These are phyloP conservation scores for Paracanthobrama guichenoti DNA, from an alignment of 2,113 vertebrate species.

Conservation along the genomic window DNA sequence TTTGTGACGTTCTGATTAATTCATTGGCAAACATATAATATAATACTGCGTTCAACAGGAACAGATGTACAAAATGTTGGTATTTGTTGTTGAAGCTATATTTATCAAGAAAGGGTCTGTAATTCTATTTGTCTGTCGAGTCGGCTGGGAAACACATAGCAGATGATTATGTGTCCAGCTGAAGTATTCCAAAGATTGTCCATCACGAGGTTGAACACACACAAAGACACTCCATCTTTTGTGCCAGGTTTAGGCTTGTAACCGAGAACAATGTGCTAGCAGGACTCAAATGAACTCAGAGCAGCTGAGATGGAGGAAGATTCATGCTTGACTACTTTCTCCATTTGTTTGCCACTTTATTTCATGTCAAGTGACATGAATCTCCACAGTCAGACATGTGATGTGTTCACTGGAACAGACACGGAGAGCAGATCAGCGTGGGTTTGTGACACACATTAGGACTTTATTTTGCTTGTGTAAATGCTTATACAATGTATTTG, in stretches of 20 bases:
- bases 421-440: slow-evolving; percentile 8
- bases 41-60: not conserved
- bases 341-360: slow-evolving; percentile 25
- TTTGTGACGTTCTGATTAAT: not conserved
- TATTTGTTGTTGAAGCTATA: not conserved
- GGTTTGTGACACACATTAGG: not conserved
- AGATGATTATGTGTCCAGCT: slow-evolving; percentile 8
- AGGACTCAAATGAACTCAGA: slow-evolving; percentile 25
- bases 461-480: not conserved
- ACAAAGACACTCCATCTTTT: slow-evolving; percentile 38
- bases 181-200: slow-evolving; percentile 11
- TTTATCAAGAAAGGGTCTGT: not conserved
- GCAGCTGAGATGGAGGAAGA: slow-evolving; percentile 29
- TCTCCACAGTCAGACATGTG: slow-evolving; percentile 4
- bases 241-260: slow-evolving; percentile 13
- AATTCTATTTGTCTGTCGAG: not conserved
- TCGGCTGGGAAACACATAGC: slow-evolving; percentile 11
- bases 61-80: not conserved
- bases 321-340: slow-evolving; percentile 10
- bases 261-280: not conserved
- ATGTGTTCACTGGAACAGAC: slow-evolving; percentile 14
- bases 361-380: slow-evolving; percentile 32
- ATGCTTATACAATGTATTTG: not conserved
- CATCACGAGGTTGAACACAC: slow-evolving; percentile 10
- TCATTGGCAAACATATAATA: not conserved